These are phyloP conservation scores for Parazoanthus atlanticus DNA, from an alignment of 92 coral and sea anemone genomes.

Conservation along the genomic window DNA sequence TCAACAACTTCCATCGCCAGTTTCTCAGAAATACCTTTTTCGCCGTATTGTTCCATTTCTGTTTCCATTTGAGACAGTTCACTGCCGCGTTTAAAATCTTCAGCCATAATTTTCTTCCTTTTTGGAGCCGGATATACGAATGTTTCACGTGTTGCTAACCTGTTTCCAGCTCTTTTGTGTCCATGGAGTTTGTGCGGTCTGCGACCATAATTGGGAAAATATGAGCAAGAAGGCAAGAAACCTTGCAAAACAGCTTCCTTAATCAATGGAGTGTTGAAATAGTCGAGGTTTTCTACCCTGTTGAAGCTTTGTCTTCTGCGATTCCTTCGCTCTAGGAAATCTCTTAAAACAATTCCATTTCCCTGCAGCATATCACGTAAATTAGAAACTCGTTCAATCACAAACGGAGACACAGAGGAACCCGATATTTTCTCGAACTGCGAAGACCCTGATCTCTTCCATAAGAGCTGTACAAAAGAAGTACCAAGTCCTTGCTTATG, in stretches of 20 bases:
- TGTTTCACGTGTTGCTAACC: background rate
- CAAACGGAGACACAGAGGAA: constrained; percentile 25
- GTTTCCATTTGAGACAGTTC: background rate
- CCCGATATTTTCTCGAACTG: background rate
- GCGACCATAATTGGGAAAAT: background rate
- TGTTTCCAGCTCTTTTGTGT: background rate
- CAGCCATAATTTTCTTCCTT: background rate
- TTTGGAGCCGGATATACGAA: background rate
- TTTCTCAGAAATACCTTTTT: background rate
- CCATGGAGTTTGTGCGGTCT: background rate
- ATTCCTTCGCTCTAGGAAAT: background rate
- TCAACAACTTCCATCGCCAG: constrained; percentile 17
- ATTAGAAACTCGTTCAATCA: background rate
- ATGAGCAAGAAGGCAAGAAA: background rate
- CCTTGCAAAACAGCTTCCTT: background rate
- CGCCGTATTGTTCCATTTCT: background rate
- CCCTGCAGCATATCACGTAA: background rate
- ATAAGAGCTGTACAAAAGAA: constrained; percentile 57
- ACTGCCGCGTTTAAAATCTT: background rate
- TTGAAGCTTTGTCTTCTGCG: constrained; percentile 1
- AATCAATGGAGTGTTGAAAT: background rate
- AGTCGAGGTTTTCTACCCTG: background rate
- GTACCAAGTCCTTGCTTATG: constrained; percentile 56
- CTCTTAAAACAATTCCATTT: background rate
- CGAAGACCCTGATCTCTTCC: constrained; percentile 48